A percentile compares a stretch with the other conserved stretches of the same genome.
Conservation (phyloP, 2,797 vertebrate genomes). For the Danio kyathit region DNA sequence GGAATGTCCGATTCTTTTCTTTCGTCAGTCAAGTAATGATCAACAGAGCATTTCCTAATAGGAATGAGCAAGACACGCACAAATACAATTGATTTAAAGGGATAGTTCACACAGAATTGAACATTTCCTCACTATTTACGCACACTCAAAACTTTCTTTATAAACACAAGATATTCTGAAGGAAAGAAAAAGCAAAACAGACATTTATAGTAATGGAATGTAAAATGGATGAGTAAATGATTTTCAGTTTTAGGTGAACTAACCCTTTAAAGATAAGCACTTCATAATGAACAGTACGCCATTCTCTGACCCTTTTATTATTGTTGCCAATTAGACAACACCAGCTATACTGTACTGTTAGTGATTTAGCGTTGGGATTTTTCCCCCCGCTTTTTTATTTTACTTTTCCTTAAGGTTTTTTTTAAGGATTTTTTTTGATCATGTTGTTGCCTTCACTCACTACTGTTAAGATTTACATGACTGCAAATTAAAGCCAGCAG, state of each 20-base stretch:
- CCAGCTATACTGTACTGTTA: conserved; percentile 10
- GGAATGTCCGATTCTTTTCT: conserved; percentile 67
- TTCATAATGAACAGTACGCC: too few species aligned
- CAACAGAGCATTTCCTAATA: background rate
- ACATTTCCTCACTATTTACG: background rate
- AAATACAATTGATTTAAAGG: background rate
- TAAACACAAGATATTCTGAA: too few species aligned
- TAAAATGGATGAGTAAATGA: too few species aligned
- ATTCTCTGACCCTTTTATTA: too few species aligned
- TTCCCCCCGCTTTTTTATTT: background rate
- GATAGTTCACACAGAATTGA: background rate
- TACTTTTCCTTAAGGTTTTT: background rate
- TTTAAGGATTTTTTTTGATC: background rate
- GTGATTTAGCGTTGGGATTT: background rate
- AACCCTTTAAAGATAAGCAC: too few species aligned
- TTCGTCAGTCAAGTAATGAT: conserved; percentile 17
- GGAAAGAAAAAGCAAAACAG: too few species aligned
- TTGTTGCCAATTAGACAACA: conserved; percentile 20
- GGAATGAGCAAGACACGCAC: background rate
- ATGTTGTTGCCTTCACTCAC: background rate
- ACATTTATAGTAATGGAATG: too few species aligned
- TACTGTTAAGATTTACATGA: conserved; percentile 21
- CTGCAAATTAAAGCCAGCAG: conserved; percentile 33
- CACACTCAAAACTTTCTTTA: background rate
- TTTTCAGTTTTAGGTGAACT: too few species aligned